phyloP scores from a whole-genome alignment of 2,888 invertebrate genomes.

The Horisme vitalbata region DNA sequence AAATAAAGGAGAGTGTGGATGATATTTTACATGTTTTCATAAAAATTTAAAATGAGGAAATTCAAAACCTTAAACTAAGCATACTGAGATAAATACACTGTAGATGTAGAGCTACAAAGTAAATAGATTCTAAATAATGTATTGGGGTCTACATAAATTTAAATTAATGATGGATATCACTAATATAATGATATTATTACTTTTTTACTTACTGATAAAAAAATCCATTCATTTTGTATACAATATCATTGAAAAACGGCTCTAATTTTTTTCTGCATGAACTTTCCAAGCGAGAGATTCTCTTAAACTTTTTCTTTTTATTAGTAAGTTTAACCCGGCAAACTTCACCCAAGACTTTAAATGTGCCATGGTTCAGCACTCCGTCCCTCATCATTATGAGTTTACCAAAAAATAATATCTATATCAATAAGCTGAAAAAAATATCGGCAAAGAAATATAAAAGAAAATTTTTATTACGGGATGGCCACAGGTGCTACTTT shows the following conservation, averaged over 20 bases:
- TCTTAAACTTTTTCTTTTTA: conserved; percentile 54
- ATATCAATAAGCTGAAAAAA: conserved; percentile 2
- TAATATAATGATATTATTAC: not conserved
- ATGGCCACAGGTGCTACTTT: not conserved
- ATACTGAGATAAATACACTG: too few species aligned
- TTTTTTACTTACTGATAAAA: conserved; percentile 27
- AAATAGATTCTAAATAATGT: too few species aligned
- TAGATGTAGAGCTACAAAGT: too few species aligned
- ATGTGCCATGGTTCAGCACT: not conserved
- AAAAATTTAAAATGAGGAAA: too few species aligned
- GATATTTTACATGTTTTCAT: too few species aligned
- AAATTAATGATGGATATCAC: too few species aligned
- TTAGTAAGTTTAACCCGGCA: conserved; percentile 84
- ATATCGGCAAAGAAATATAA: not conserved
- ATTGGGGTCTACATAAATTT: too few species aligned
- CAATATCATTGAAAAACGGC: conserved; percentile 41
- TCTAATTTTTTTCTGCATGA: conserved; percentile 54
- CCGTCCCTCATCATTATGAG: conserved; percentile 6
- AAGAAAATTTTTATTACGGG: not conserved
- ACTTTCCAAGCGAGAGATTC: conserved; percentile 17
- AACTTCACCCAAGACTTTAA: conserved; percentile 83
- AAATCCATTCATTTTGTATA: conserved; percentile 43
- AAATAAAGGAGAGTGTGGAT: too few species aligned
- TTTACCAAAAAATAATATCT: conserved; percentile 12
- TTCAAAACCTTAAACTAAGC: too few species aligned